Conservation (phyloP, 2,113 vertebrate species). For the Calcarius ornatus region DNA sequence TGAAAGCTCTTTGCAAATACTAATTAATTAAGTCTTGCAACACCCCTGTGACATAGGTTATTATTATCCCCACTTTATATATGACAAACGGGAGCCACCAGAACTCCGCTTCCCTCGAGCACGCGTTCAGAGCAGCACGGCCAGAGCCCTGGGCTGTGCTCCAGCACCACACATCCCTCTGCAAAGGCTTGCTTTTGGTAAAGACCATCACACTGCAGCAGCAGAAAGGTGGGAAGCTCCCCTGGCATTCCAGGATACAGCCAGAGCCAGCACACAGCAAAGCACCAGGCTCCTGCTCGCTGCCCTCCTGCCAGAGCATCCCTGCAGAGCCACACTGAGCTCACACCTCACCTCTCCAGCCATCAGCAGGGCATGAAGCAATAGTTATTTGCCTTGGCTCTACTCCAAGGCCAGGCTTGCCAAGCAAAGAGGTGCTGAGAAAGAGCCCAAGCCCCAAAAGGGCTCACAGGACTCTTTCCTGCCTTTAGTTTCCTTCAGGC, state of each 20-base stretch:
- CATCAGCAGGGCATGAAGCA: not conserved
- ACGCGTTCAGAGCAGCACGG: accelerated
- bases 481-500: not conserved
- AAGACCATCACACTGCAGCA: not conserved
- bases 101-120: not conserved
- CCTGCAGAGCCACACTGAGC: not conserved
- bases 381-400: not conserved
- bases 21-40: slow-evolving; percentile 63
- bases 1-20: slow-evolving; percentile 63
- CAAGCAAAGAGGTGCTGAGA: not conserved
- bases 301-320: not conserved
- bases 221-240: not conserved
- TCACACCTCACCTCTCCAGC: not conserved
- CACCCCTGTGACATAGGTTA: slow-evolving; percentile 60
- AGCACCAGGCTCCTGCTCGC: not conserved
- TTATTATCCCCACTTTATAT: slow-evolving; percentile 37
- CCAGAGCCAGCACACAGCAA: accelerated
- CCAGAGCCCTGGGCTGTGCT: not conserved
- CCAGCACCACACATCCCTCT: not conserved
- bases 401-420: not conserved
- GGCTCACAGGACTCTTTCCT: accelerated
- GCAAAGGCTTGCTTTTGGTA: accelerated
- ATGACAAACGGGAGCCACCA: slow-evolving; percentile 26
- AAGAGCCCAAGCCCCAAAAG: not conserved
- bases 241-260: accelerated